Evolutionary conservation across 2,888 invertebrate genomes (phyloP), one percentile per base, ranked within the genome.

Genomic region (Pollenia griseotomentosa): DNA sequence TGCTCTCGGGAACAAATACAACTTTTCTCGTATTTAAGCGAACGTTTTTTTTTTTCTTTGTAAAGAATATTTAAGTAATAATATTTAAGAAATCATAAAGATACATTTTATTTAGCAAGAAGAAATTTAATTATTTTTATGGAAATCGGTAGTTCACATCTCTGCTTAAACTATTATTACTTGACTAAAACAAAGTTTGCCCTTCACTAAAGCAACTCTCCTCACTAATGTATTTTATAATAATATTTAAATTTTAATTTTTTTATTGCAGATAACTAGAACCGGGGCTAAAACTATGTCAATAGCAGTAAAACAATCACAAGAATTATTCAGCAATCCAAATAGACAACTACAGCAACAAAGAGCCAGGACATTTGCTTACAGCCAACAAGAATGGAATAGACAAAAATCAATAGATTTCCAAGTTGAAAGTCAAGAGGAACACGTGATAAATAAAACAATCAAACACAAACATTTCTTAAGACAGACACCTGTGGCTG

Each of bases 401-500:
- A 19, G n/a, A n/a, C 61, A 61, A 73, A 77, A 81, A 77, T 81
- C 71, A 65, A 82, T 86, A 82, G 42, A 10, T 11, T 14, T 63
- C 51, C 59, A 19, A 71, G n/a, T 5, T 46, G 46, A 68, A 61
- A 53, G 44, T 65, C 16, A 66, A 61, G 33, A 6, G 19, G 23
- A 61, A 23, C 63, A 63, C 78, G 73, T 74, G 78, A 46, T 63
- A 68, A 55, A 53, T 14, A 70, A 55, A 16, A n/a, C 46, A 19
- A 46, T 59, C 8, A 78, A 80, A 74, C 0, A 53, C 19, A 78
- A 68, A 51, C 71, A 61, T 68, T 53, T 78, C 16, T n/a, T 71
- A 23, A 73, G 59, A 59, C 83, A 87, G 42, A 65, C 81, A 81
- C 66, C 87, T 84, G 83, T 83, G 77, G 84, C 73, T 55, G 65